phyloP scores from a whole-genome alignment of 2,113 vertebrate genomes.

The Xenopus tropicalis region UCB_Xtro_10.0 CM004445.2:44638501-44639000 shows the following conservation, averaged over 20 bases:
- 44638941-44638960: too few species aligned
- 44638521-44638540: neutral
- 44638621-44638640: conserved; percentile 11
- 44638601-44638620: conserved; percentile 35
- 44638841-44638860: too few species aligned
- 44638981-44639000: too few species aligned
- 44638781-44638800: conserved; percentile 33
- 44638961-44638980: too few species aligned
- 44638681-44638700: too few species aligned
- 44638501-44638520: neutral
- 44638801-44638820: neutral
- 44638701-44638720: too few species aligned
- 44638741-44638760: neutral
- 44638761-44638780: conserved; percentile 25
- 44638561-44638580: neutral
- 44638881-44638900: too few species aligned
- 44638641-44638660: conserved; percentile 6
- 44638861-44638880: too few species aligned
- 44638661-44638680: neutral
- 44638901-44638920: too few species aligned
- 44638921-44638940: too few species aligned
- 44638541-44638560: neutral
- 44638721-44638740: neutral
- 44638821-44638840: too few species aligned
- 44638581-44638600: conserved; percentile 19